Conservation (phyloP, 1,140 invertebrate species). For the Lepidurus apus region DNA sequence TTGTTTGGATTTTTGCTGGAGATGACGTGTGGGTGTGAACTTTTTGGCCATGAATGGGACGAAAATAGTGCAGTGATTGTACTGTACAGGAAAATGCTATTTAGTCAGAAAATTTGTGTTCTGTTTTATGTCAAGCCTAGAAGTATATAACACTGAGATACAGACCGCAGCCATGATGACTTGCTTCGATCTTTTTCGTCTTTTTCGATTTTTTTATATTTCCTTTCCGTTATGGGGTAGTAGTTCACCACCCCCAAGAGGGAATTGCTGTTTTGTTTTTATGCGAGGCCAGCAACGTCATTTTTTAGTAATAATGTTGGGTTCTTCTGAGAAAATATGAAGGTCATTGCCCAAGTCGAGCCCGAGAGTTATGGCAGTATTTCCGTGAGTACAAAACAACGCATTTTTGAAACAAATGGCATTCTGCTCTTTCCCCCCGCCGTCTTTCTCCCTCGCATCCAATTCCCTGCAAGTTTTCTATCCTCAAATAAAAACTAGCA, state of each 20-base stretch:
- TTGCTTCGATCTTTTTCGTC: neutral
- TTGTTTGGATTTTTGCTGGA: neutral
- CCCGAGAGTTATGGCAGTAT: slow-evolving; percentile 13
- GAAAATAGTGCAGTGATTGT: slow-evolving; percentile 8
- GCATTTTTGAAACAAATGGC: slow-evolving; percentile 15
- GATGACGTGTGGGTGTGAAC: neutral
- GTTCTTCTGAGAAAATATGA: neutral
- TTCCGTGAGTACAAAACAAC: slow-evolving; percentile 14
- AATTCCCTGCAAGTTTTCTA: neutral
- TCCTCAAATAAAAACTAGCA: neutral
- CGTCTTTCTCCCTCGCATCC: neutral
- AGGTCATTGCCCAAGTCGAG: slow-evolving; percentile 2
- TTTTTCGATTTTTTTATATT: neutral
- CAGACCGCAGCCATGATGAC: slow-evolving; percentile 5
- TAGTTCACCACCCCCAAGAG: too few species aligned
- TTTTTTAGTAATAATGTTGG: neutral
- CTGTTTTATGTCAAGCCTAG: neutral
- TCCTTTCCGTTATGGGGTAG: neutral
- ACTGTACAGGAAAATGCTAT: slow-evolving; percentile 11
- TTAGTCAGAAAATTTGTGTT: slow-evolving; percentile 20
- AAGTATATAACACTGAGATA: slow-evolving; percentile 18
- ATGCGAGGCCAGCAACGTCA: neutral
- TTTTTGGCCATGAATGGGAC: neutral
- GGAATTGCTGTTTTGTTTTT: neutral
- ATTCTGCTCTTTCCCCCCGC: neutral